These are phyloP conservation scores for Caenorhabditis briggsae DNA, from an alignment of 1,140 invertebrate genomes.

Conservation along the genomic window DNA sequence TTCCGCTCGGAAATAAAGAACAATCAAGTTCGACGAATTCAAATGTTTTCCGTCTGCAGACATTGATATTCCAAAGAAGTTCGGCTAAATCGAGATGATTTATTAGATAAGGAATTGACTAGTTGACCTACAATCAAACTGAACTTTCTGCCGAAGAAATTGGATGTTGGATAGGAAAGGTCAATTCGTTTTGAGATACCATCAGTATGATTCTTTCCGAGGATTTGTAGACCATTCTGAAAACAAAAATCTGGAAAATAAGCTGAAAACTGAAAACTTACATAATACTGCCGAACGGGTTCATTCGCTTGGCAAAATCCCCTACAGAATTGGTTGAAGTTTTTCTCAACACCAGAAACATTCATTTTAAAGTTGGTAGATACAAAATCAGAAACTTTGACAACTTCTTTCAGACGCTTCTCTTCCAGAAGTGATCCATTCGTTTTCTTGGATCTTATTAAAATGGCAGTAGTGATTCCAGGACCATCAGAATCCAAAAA, in stretches of 20 bases:
- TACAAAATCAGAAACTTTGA: constrained; percentile 62
- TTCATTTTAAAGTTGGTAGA: constrained; percentile 55
- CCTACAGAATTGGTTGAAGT: constrained; percentile 58
- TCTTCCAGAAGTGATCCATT: constrained; percentile 42
- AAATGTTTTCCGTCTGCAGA: neutral
- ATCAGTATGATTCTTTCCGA: constrained; percentile 28
- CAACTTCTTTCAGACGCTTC: constrained; percentile 4
- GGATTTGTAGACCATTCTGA: constrained; percentile 63
- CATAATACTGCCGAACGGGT: constrained; percentile 62
- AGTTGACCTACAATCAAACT: constrained; percentile 23
- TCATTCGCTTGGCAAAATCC: constrained; percentile 63
- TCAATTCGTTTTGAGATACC: constrained; percentile 56
- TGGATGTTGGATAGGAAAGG: constrained; percentile 53
- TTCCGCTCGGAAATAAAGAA: constrained; percentile 63
- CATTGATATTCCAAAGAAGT: constrained; percentile 60
- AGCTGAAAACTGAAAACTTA: neutral
- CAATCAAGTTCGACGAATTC: constrained; percentile 57
- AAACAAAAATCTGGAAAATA: neutral
- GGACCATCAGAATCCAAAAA: constrained; percentile 57
- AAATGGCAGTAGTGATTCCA: constrained; percentile 61
- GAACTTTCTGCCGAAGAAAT: constrained; percentile 58
- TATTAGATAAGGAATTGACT: neutral
- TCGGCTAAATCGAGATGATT: constrained; percentile 41
- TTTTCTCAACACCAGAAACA: constrained; percentile 37
- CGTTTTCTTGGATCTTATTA: constrained; percentile 63